A percentile compares a stretch with the other conserved stretches of the same genome.
Evolutionary conservation across 1,140 invertebrate genomes (phyloP).

Genomic region (Aphaenogaster ashmeadi): DNA sequence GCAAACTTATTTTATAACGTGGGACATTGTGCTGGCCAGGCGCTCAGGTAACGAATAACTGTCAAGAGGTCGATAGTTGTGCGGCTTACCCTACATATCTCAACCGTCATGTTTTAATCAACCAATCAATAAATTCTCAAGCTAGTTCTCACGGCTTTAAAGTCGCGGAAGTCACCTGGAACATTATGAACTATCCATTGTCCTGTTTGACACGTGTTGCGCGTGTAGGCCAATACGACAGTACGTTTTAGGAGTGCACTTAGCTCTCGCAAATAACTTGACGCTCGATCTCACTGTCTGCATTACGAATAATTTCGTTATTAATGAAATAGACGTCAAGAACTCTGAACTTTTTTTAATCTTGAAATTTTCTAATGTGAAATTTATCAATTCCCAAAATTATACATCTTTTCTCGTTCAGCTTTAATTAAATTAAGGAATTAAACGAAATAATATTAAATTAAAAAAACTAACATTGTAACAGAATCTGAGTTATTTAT

Average conservation of each 20-base stretch:
- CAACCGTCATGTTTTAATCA: conserved; percentile 76
- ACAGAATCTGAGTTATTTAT: neutral
- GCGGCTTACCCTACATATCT: conserved; percentile 74
- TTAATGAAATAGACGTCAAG: neutral
- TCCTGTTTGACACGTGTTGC: conserved; percentile 59
- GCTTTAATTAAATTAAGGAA: neutral
- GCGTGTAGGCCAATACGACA: conserved; percentile 16
- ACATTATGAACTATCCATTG: conserved; percentile 47
- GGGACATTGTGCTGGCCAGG: conserved; percentile 39
- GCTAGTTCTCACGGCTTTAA: conserved; percentile 71
- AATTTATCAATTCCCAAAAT: neutral
- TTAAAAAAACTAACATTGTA: neutral
- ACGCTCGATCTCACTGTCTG: neutral
- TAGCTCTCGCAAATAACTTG: neutral
- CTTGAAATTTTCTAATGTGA: neutral
- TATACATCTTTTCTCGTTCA: neutral
- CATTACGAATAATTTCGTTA: neutral
- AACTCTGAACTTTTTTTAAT: neutral
- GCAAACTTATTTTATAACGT: conserved; percentile 53
- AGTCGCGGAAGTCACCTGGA: conserved; percentile 71
- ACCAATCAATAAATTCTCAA: conserved; percentile 75
- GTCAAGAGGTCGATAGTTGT: conserved; percentile 72
- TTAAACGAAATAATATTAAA: neutral
- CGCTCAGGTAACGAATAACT: conserved; percentile 69
- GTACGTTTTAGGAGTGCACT: conserved; percentile 23